These are phyloP conservation scores for Sebastiscus albofasciatus DNA, from an alignment of 2,797 vertebrate genomes.

Conservation along the genomic window DNA sequence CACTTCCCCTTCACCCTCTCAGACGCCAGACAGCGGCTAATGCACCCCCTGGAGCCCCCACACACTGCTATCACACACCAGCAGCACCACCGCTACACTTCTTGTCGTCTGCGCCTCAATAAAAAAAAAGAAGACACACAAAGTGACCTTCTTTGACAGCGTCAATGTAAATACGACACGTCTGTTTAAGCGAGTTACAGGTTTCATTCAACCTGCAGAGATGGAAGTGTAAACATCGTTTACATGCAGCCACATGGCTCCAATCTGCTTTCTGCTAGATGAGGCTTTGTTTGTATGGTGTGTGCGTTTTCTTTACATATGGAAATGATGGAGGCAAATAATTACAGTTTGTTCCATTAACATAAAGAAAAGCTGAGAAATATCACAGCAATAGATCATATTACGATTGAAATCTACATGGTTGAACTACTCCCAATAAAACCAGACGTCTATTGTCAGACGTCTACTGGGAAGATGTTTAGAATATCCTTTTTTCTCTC, in stretches of 20 bases:
- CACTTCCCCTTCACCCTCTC: constrained; percentile 71
- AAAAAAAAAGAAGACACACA: constrained; percentile 9
- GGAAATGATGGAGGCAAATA: constrained; percentile 19
- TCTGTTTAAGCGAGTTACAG: constrained; percentile 28
- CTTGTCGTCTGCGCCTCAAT: constrained; percentile 43
- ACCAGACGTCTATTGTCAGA: constrained; percentile 59
- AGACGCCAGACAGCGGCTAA: constrained; percentile 77
- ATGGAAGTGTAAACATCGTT: constrained; percentile 27
- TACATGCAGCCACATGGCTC: constrained; percentile 24
- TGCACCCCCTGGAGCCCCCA: constrained; percentile 57
- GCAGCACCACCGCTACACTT: constrained; percentile 60
- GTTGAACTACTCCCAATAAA: constrained; percentile 19
- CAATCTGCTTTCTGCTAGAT: constrained; percentile 7
- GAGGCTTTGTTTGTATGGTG: constrained; percentile 4
- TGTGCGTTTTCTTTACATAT: constrained; percentile 11
- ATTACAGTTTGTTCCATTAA: neutral
- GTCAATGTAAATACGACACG: constrained; percentile 40
- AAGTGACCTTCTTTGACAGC: constrained; percentile 54
- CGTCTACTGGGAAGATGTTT: constrained; percentile 64
- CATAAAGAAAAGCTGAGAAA: constrained; percentile 7
- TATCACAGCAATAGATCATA: constrained; percentile 28
- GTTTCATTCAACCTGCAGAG: constrained; percentile 42
- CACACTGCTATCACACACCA: constrained; percentile 69
- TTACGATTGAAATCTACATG: constrained; percentile 21
- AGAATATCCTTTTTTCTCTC: constrained; percentile 51